Base-by-base conservation (phyloP, 2,888 invertebrate genomes). In the Sphecodes monilicornis region DNA sequence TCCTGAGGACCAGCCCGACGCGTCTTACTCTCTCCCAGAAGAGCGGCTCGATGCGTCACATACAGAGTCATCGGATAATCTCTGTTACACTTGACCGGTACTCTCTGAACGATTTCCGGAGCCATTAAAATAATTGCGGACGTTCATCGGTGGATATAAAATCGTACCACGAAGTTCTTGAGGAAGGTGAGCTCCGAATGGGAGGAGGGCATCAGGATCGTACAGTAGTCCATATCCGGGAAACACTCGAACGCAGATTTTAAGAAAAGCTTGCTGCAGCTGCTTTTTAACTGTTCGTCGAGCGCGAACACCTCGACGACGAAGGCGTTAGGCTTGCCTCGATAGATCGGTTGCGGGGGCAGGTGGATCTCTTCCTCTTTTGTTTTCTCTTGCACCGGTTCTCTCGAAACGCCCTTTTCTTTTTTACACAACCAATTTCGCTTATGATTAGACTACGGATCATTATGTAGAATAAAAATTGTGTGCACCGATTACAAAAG, bases 201-300 rank as follows among this genome's bases (percentile, higher is more conserved):
- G 5, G 95, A 94, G 0, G 96, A 95, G 0, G 97, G 97, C 11
- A 96, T 90, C 11, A 96, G 95, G 81, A 96, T 92, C 22, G 96
- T 93, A 91, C 96, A 96, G 90, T 97, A 97, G 71, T 97, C 97
- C 41, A 95, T 95, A 6, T 96, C 95, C 1, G 96, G 96, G 94
- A 96, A 97, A 64, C 96, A 95, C 90, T 97, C 96, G 93, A 97
- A 97, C 0, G 97, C 96, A 0, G 96, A 96, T 87, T 96, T 96
- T 22, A 97, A 93, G 73, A 97, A 95, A 86, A 96, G 96, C 77
- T 95, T 95, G 0, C 95, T 93, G 82, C 95, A 95, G 94, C 96
- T 93, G 89, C 96, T 95, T 85, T 96, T 96, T 85, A 96, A 96
- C 60, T 95, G 95, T 1, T 95, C 94, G 64, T 96, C 94, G 90